Evolutionary conservation across 2,888 invertebrate species (phyloP).

Genomic region (Leptopilina myrica): DNA sequence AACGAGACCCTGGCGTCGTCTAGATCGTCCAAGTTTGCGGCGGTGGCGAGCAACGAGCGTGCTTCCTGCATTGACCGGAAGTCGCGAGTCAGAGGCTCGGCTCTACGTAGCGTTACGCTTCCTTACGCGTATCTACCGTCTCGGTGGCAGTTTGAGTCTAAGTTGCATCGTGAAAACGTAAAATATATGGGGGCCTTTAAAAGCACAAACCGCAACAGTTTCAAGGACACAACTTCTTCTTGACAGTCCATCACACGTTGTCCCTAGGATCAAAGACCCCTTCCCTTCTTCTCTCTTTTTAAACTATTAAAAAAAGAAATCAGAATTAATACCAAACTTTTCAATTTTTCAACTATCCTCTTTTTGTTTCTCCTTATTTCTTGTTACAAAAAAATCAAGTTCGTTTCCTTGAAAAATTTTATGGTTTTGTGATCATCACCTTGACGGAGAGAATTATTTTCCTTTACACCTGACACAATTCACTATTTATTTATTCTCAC

Average conservation of each 20-base stretch:
- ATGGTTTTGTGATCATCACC: not conserved
- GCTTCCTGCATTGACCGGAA: slow-evolving; percentile 76
- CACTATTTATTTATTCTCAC: slow-evolving; percentile 23
- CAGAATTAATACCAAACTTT: not conserved
- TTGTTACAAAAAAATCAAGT: no score
- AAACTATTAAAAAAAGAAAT: not conserved
- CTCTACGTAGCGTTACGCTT: slow-evolving; percentile 75
- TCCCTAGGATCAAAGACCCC: not conserved
- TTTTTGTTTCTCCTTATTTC: no score
- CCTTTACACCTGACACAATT: slow-evolving; percentile 18
- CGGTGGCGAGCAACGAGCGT: slow-evolving; percentile 74
- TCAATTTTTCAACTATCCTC: no score
- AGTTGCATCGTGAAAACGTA: slow-evolving; percentile 49
- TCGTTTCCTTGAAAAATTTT: not conserved
- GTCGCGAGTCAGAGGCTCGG: slow-evolving; percentile 76
- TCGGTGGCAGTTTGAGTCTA: slow-evolving; percentile 67
- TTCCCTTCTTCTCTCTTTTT: not conserved
- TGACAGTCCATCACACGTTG: slow-evolving; percentile 15
- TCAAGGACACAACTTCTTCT: slow-evolving; percentile 50
- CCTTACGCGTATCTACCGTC: slow-evolving; percentile 72
- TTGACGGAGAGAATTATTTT: not conserved
- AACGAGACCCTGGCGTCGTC: slow-evolving; percentile 55
- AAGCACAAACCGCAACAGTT: slow-evolving; percentile 58
- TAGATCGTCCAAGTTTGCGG: slow-evolving; percentile 61
- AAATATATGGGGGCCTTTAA: slow-evolving; percentile 52